A percentile compares a stretch with the other conserved stretches of the same genome.
Conservation (phyloP, 1,140 invertebrate species). For the Batillaria attramentaria region DNA sequence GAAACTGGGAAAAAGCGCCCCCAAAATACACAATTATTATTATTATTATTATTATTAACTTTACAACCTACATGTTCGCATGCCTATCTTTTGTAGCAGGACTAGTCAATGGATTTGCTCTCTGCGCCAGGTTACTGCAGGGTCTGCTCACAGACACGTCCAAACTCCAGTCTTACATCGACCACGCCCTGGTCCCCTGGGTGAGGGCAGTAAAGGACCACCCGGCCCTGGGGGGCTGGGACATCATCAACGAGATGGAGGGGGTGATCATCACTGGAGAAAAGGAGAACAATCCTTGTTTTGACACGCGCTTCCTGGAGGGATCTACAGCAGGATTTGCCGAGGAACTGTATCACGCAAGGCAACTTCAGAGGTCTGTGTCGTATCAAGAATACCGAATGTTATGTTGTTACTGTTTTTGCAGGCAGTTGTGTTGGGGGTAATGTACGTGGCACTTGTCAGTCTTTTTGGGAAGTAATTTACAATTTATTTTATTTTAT, state of each 20-base stretch:
- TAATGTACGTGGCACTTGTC: not conserved
- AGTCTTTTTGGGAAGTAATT: not conserved
- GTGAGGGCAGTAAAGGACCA: slow-evolving; percentile 64
- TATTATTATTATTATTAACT: too few species aligned
- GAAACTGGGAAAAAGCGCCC: too few species aligned
- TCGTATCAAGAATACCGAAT: not conserved
- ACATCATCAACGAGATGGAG: slow-evolving; percentile 71
- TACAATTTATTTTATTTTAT: not conserved
- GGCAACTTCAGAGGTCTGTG: slow-evolving; percentile 51
- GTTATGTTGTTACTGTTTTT: not conserved
- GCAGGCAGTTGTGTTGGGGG: not conserved
- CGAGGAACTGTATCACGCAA: slow-evolving; percentile 51
- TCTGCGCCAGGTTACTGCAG: slow-evolving; percentile 39
- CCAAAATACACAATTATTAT: too few species aligned
- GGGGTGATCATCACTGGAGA: slow-evolving; percentile 63
- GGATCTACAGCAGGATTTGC: slow-evolving; percentile 69
- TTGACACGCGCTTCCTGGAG: slow-evolving; percentile 61
- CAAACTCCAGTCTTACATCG: slow-evolving; percentile 69
- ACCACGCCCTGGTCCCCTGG: slow-evolving; percentile 65
- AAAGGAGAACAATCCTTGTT: slow-evolving; percentile 64
- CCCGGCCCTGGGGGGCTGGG: slow-evolving; percentile 68
- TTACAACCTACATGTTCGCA: too few species aligned
- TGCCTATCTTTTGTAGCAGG: too few species aligned
- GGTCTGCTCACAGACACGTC: slow-evolving; percentile 61
- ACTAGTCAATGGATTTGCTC: too few species aligned